phyloP scores from a whole-genome alignment of 2,888 invertebrate species.

The Automeris io region DNA sequence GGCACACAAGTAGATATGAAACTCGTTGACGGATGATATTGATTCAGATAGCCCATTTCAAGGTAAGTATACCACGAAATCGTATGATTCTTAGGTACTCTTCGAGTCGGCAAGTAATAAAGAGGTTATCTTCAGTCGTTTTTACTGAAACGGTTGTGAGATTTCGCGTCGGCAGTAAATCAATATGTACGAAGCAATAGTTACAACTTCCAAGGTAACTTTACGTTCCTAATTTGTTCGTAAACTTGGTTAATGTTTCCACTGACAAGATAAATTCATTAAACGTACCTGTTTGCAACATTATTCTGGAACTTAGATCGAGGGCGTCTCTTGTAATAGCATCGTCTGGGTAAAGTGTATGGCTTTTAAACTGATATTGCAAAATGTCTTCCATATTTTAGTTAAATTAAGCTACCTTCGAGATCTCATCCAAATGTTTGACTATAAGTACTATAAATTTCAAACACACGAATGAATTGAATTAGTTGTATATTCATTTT shows the following conservation, averaged over 20 bases:
- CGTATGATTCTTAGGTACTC: conserved; percentile 29
- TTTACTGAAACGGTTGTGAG: conserved; percentile 51
- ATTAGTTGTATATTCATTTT: too few relatives aligned
- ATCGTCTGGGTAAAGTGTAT: conserved; percentile 35
- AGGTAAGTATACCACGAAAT: conserved; percentile 38
- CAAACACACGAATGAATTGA: too few relatives aligned
- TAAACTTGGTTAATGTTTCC: conserved; percentile 66
- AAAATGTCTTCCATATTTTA: conserved; percentile 10
- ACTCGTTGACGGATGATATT: conserved; percentile 36
- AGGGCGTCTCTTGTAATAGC: conserved; percentile 32
- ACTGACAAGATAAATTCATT: conserved; percentile 73
- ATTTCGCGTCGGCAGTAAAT: conserved; percentile 18
- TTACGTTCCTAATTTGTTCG: conserved; percentile 68
- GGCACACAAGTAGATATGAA: conserved; percentile 21
- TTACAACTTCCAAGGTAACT: conserved; percentile 53
- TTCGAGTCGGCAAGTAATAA: conserved; percentile 64
- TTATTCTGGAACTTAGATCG: conserved; percentile 28
- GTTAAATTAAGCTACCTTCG: conserved; percentile 6
- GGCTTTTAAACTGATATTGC: conserved; percentile 24
- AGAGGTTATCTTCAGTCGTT: conserved; percentile 64
- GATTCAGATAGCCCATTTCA: conserved; percentile 34
- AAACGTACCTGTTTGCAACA: conserved; percentile 49
- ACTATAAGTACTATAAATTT: background rate
- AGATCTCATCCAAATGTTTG: background rate
- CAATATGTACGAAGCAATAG: conserved; percentile 12